These are phyloP conservation scores for Sebastes elongatus DNA, from an alignment of 2,797 vertebrate genomes.

Conservation along the genomic window DNA sequence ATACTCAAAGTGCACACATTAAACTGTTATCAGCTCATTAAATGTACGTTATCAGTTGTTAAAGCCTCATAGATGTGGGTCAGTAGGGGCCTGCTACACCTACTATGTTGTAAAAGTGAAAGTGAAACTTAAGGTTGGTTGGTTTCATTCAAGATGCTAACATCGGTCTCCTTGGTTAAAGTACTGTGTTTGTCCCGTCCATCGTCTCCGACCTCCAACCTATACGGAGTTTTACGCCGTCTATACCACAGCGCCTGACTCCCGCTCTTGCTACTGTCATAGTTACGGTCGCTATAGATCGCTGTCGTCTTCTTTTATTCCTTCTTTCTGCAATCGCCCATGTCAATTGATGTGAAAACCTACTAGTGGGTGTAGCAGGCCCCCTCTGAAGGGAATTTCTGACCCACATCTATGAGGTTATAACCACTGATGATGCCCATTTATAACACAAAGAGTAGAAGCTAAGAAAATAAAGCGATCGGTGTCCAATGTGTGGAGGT, in stretches of 20 bases:
- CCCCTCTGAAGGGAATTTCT: not conserved
- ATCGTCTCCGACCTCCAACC: too few species aligned
- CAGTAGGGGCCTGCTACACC: not conserved
- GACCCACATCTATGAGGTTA: not conserved
- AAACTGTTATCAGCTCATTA: not conserved
- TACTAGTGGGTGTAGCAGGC: not conserved
- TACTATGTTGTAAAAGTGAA: not conserved
- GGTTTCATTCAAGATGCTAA: not conserved
- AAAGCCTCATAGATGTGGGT: not conserved
- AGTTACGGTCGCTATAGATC: not conserved
- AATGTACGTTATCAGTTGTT: not conserved
- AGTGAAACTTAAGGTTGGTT: not conserved
- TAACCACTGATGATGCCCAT: not conserved
- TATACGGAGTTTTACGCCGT: too few species aligned
- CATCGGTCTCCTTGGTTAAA: too few species aligned
- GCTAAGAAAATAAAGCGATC: not conserved
- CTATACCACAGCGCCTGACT: too few species aligned
- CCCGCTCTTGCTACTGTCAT: not conserved
- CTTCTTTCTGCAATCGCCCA: too few species aligned
- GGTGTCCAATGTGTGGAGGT: not conserved
- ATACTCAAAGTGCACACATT: not conserved
- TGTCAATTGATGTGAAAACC: not conserved
- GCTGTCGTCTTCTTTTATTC: too few species aligned
- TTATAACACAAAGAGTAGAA: not conserved
- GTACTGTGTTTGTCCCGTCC: too few species aligned